Conservation (phyloP, 2,113 vertebrate species). For the Engystomops pustulosus region DNA sequence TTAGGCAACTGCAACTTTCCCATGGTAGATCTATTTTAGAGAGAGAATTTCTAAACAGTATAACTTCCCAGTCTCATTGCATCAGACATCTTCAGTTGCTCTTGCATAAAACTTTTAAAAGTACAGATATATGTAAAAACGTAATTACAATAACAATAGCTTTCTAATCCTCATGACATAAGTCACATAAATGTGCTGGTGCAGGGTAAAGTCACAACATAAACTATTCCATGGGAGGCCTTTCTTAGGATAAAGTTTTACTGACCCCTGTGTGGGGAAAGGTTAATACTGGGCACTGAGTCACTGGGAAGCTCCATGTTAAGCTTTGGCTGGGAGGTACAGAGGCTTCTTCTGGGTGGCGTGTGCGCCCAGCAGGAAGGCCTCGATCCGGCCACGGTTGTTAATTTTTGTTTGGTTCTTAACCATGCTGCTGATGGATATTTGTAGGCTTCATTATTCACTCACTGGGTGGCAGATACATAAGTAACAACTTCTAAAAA, state of each 20-base stretch:
- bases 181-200: neutral
- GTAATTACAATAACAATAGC: too few species aligned
- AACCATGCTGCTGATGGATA: constrained; percentile 69
- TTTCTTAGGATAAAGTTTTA: neutral
- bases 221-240: neutral
- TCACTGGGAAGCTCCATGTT: neutral
- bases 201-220: neutral
- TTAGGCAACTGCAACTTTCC: too few species aligned
- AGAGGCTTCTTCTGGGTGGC: constrained; percentile 66
- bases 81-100: too few species aligned
- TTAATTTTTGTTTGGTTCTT: constrained; percentile 78
- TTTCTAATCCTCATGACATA: neutral
- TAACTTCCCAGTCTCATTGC: too few species aligned
- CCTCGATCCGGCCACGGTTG: constrained; percentile 75
- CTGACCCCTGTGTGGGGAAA: neutral
- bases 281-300: constrained; percentile 1
- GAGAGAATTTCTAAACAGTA: too few species aligned
- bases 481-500: constrained; percentile 55
- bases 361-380: constrained; percentile 73
- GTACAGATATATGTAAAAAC: too few species aligned
- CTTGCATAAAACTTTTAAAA: too few species aligned
- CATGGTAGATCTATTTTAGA: too few species aligned
- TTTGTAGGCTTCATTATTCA: constrained; percentile 76
- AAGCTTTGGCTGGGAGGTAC: neutral
- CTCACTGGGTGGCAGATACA: constrained; percentile 73